Base-by-base conservation (phyloP, 1,140 invertebrate genomes). In the Papilio polytes region DNA sequence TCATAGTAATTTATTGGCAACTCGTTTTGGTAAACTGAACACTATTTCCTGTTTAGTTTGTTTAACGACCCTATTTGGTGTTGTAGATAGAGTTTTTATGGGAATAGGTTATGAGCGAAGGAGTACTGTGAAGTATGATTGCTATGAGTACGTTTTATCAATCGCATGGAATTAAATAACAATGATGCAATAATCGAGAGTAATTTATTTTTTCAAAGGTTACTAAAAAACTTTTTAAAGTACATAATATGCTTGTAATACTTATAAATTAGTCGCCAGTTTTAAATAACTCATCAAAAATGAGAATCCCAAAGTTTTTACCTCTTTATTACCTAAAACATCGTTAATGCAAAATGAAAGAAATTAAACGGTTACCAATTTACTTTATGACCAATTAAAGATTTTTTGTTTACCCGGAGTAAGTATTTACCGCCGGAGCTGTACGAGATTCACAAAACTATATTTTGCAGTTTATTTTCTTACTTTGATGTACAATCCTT, bases 1-100 rank as follows among this genome's bases (percentile, higher is more conserved):
- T 78, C 36, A 56, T 51, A n/a, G 53, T 59, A 63, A 63, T 78
- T 78, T 78, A 78, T 63, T 44, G 36, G 53, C 26, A 78, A 78
- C 77, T 63, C 53, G 77, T 78, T 78, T 78, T 63, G 36, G 77
- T 78, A 12, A 51, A 76, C 63, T 70, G 63, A 70, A 22, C 41
- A 48, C 44, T 76, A 76, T 53, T 76, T 76, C 74, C 74, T 76
- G 41, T 76, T 76, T 76, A 76, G 74, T 76, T 76, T 76, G 13
- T 13, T 76, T 76, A 31, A 48, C 46, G 74, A 76, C 74, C 46
- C 41, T 53, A 48, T 53, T 76, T 70, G 20, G 36, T 41, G n/a
- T 13, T 44, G 15, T 74, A 74, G 2, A 13, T 12, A 46, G 6
- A 3, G 3, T 74, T 74, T 46, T 74, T 31, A 31, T 31, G 3